Evolutionary conservation across 1,140 invertebrate species (phyloP), one percentile per base, ranked within the genome.

Genomic region (silkworm (Bombyx mori)): DNA sequence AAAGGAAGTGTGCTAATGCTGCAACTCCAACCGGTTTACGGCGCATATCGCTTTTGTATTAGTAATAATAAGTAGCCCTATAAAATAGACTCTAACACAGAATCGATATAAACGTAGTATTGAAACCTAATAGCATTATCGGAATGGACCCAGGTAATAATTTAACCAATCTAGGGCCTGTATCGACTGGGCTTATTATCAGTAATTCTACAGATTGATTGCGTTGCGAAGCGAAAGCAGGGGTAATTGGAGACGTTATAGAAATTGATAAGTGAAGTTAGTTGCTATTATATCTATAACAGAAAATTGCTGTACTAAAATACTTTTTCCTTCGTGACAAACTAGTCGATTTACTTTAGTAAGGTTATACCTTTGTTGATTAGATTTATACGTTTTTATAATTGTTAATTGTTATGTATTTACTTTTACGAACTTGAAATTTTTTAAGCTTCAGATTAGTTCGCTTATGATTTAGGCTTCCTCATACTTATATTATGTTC

Each of bases 1-100:
- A 60, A 58, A 60, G 64, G 64, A 69, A 69, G 64, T 54, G 43
- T 45, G 45, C 52, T 42, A 43, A 53, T 53, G 10, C 53, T 50
- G 54, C 56, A 59, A 56, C 53, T 10, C 45, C 45, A 56, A 54
- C 43, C 61, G 49, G 63, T 54, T 51, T 57, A 69, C 66, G 66
- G 69, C 68, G 62, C 42, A 44, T 43, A 54, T 44, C 7, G 42
- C 18, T 35, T 35, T 35, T 35, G 26, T 35, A 35, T 5, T 35
- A 35, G 26, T 35, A 35, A 35, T 35, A 54, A 54, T 54, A 54
- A 54, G 45, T 45, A 54, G 43, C 46, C n/a, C 44, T 44, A 54
- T 54, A 42, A 46, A 46, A 54, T 44, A 44, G 53, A 8, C 44
- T 54, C 18, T 54, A 45, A 44, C 10, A 4, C 26, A 54, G 18